Percentiles rank a stretch among this genome's conserved stretches.
Conservation (phyloP, 2,113 vertebrate species). For the Silurus asotus region DNA sequence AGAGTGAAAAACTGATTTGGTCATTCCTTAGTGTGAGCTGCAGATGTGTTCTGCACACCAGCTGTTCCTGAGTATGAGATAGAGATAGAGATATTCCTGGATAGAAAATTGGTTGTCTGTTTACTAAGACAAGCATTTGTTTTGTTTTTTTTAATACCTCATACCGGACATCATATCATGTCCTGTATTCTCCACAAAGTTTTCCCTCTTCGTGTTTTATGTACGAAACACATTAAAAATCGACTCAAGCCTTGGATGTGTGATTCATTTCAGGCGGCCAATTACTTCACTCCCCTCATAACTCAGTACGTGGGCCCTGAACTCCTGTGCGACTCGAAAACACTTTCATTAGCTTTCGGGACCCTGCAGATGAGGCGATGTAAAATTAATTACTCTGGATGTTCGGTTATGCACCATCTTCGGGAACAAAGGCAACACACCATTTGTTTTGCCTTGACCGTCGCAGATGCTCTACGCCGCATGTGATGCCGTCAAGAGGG, state of each 20-base stretch:
- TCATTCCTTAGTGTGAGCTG: slow-evolving; percentile 82
- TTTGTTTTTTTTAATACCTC: background rate
- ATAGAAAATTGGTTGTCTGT: background rate
- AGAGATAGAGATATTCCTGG: slow-evolving; percentile 68
- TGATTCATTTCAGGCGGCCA: slow-evolving; percentile 43
- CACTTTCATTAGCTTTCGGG: slow-evolving; percentile 69
- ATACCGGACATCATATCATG: background rate
- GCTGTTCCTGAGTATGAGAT: slow-evolving; percentile 78
- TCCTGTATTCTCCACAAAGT: background rate
- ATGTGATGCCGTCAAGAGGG: slow-evolving; percentile 75
- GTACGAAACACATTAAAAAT: slow-evolving; percentile 35
- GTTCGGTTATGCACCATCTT: slow-evolving; percentile 69
- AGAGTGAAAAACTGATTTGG: slow-evolving; percentile 81
- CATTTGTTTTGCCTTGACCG: slow-evolving; percentile 77
- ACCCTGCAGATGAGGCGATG: slow-evolving; percentile 67
- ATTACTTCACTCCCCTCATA: slow-evolving; percentile 48
- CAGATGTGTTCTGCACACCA: slow-evolving; percentile 76
- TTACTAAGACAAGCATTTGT: background rate
- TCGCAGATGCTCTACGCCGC: slow-evolving; percentile 74
- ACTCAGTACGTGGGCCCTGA: slow-evolving; percentile 54
- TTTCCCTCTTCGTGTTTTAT: slow-evolving; percentile 16
- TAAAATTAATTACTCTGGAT: slow-evolving; percentile 77
- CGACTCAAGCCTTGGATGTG: slow-evolving; percentile 13
- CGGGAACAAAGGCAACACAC: slow-evolving; percentile 72
- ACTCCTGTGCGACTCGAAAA: slow-evolving; percentile 62